Percentiles rank a stretch among this genome's conserved stretches.
phyloP scores from a whole-genome alignment of 2,888 invertebrate species.

The Dione juno region DNA sequence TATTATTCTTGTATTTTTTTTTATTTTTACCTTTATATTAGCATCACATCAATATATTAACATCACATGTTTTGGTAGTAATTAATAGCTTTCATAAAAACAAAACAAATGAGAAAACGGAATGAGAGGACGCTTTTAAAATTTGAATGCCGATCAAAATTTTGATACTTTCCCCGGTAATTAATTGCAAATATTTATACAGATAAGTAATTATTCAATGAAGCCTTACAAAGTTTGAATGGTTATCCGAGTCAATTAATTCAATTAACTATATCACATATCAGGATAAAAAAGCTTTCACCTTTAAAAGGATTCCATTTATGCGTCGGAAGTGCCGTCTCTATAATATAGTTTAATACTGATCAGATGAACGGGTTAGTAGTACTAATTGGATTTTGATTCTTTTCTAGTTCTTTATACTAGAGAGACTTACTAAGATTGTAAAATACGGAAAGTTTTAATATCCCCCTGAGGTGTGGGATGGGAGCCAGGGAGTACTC shows the following conservation, averaged over 20 bases:
- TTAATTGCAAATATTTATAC: background rate
- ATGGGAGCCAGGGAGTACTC: slow-evolving; percentile 36
- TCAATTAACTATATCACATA: slow-evolving; percentile 23
- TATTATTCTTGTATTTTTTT: background rate
- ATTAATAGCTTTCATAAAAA: no score
- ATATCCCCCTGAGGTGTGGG: slow-evolving; percentile 56
- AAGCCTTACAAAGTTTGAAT: slow-evolving; percentile 3
- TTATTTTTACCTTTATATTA: no score
- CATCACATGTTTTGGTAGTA: no score
- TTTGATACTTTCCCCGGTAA: background rate
- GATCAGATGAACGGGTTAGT: background rate
- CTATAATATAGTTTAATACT: background rate
- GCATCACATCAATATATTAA: no score
- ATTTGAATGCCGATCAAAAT: no score
- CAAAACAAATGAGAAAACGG: no score
- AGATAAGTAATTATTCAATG: background rate
- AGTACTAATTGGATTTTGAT: slow-evolving; percentile 50
- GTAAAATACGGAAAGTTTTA: slow-evolving; percentile 64
- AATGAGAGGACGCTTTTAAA: no score
- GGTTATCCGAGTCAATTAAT: slow-evolving; percentile 20
- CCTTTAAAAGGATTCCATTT: slow-evolving; percentile 15
- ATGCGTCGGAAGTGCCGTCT: background rate
- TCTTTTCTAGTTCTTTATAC: slow-evolving; percentile 54
- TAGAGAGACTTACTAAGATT: slow-evolving; percentile 45
- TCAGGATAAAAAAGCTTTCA: slow-evolving; percentile 20